These are phyloP conservation scores for Misgurnus anguillicaudatus DNA, from an alignment of 2,113 vertebrate species.

Conservation along the genomic window DNA sequence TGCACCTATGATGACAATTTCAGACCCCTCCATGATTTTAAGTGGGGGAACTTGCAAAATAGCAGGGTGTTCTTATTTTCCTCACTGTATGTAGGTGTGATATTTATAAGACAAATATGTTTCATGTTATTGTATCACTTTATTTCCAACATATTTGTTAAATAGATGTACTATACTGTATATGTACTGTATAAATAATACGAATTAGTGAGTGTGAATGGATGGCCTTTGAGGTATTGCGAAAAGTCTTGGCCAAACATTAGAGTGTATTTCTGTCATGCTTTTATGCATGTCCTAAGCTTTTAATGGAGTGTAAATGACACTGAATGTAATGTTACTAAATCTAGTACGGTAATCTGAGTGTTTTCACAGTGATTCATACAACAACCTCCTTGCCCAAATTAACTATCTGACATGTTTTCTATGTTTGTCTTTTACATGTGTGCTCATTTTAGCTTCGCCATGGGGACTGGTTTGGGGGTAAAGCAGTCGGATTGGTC, in stretches of 20 bases:
- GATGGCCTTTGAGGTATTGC: background rate
- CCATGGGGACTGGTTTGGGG: conserved; percentile 84
- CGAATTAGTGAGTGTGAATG: background rate
- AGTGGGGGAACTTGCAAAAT: too few relatives aligned
- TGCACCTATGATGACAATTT: too few relatives aligned
- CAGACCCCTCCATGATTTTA: too few relatives aligned
- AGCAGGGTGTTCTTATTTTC: too few relatives aligned
- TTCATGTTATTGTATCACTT: too few relatives aligned
- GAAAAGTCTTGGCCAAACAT: background rate
- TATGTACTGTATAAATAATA: too few relatives aligned
- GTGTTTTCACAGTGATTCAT: background rate
- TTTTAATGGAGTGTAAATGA: background rate
- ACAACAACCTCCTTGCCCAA: too few relatives aligned
- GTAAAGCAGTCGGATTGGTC: conserved; percentile 79
- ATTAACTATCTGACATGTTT: background rate
- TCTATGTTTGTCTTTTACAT: background rate
- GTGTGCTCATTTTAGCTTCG: conserved; percentile 67
- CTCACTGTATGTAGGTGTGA: too few relatives aligned
- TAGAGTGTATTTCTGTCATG: background rate
- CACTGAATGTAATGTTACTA: background rate
- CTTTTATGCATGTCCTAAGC: background rate
- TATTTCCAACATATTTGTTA: too few relatives aligned
- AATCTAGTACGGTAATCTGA: background rate
- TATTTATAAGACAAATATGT: too few relatives aligned
- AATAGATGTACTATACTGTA: too few relatives aligned